These are phyloP conservation scores for Sweltsa coloradensis DNA, from an alignment of 1,140 invertebrate species.

Conservation along the genomic window DNA sequence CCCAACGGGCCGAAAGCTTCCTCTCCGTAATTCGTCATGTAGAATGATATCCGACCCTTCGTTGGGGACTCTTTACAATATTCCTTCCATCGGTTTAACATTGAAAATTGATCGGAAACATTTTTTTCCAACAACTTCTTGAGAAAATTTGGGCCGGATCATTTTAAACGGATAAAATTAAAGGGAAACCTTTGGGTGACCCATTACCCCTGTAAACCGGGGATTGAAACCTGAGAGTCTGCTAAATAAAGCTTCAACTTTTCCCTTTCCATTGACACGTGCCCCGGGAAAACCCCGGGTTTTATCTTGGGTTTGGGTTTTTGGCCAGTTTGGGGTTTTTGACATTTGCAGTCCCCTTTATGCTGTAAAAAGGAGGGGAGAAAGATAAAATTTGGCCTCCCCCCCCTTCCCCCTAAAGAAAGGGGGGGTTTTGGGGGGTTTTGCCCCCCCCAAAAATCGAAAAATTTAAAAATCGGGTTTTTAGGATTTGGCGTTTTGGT, in stretches of 20 bases:
- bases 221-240: slow-evolving; percentile 38
- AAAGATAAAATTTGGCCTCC: too few species aligned
- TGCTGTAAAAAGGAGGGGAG: too few species aligned
- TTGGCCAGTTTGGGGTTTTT: too few species aligned
- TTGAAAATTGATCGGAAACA: slow-evolving; percentile 82
- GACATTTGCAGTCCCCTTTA: too few species aligned
- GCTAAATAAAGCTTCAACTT: slow-evolving; percentile 39
- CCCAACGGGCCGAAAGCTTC: slow-evolving; percentile 88
- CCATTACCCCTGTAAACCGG: slow-evolving; percentile 46
- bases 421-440: too few species aligned
- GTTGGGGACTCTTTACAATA: slow-evolving; percentile 96
- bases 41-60: slow-evolving; percentile 97
- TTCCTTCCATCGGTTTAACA: slow-evolving; percentile 87
- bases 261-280: slow-evolving; percentile 33
- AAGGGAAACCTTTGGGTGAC: slow-evolving; percentile 38
- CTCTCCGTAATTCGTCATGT: slow-evolving; percentile 98
- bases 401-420: too few species aligned
- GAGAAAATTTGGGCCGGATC: slow-evolving; percentile 41
- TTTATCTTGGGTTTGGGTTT: too few species aligned
- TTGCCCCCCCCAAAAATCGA: too few species aligned
- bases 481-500: too few species aligned
- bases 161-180: slow-evolving; percentile 29
- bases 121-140: slow-evolving; percentile 64
- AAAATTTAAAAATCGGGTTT: too few species aligned
- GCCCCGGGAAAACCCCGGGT: slow-evolving; percentile 25